Base-by-base conservation (phyloP, 1,140 invertebrate genomes). In the Bombus polaris region DNA sequence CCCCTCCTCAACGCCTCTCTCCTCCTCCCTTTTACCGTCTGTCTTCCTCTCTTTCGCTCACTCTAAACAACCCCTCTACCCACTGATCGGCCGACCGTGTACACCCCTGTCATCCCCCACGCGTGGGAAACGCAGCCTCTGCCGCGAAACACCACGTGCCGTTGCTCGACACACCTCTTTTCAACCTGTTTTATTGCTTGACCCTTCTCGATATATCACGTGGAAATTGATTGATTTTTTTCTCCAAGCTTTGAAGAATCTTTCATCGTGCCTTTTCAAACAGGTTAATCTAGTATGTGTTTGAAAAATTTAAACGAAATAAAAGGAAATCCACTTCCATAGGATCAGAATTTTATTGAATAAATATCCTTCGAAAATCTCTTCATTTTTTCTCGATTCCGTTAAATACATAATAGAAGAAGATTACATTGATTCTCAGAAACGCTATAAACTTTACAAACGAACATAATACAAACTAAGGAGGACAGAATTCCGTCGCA, bases 31-130 rank as follows among this genome's bases (percentile, higher is more conserved):
- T 86, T 88, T 85, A 85, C 87, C 81, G 81, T 91, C 90, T 81
- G 83, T 87, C 86, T 90, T 88, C 81, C 83, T 90, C 87, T 88
- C 88, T 90, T 87, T 89, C 88, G 89, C 89, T 93, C 87, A 44
- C 90, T 92, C 89, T 91, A 92, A 92, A 90, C 88, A 91, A 89
- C 87, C 91, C 87, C 86, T 87, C 82, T 89, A 81, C 86, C 86
- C 85, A 86, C 83, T 84, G 87, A 87, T 92, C 89, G 87, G 87
- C 91, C 85, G 79, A 85, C 83, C 87, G 87, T 88, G 71, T 91
- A 88, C 90, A 87, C 88, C 81, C 81, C 86, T 88, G 90, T 91
- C 87, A 91, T 87, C 78, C 88, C 74, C 90, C 88, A 83, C 83
- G 75, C 85, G 89, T 88, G 76, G 77, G 81, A 88, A 88, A 86